Percentiles rank a stretch among this genome's conserved stretches.
phyloP scores from a whole-genome alignment of 2,888 invertebrate species.

The Andrena trimmerana region DNA sequence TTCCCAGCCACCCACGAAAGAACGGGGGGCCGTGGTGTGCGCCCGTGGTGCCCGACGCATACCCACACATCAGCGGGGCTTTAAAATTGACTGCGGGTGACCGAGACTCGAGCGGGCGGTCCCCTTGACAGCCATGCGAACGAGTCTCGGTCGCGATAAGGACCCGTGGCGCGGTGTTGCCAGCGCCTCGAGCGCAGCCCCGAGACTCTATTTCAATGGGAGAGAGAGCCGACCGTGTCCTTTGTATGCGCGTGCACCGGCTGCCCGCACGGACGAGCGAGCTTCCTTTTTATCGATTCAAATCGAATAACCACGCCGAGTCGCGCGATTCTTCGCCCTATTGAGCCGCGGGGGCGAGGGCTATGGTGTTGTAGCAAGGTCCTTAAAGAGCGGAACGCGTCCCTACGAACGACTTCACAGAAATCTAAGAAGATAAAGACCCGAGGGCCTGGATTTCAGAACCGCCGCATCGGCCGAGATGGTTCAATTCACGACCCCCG shows the following conservation, averaged over 20 bases:
- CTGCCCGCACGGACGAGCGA: constrained; percentile 6
- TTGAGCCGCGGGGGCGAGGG: not conserved
- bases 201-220: constrained; percentile 67
- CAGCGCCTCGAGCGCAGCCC: constrained; percentile 60
- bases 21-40: constrained; percentile 40
- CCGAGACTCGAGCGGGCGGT: constrained; percentile 70
- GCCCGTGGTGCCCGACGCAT: constrained; percentile 17
- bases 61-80: constrained; percentile 47
- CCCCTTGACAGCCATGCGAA: constrained; percentile 76
- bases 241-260: constrained; percentile 52
- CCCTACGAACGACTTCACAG: too few relatives aligned
- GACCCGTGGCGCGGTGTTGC: constrained; percentile 75
- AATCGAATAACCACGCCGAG: constrained; percentile 19
- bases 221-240: constrained; percentile 50
- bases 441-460: too few relatives aligned
- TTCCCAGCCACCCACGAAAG: constrained; percentile 60
- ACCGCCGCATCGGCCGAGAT: too few relatives aligned
- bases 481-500: too few relatives aligned
- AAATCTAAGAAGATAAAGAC: too few relatives aligned
- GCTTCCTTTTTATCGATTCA: constrained; percentile 40
- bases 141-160: constrained; percentile 76
- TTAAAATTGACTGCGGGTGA: constrained; percentile 74
- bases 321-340: not conserved
- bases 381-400: not conserved
- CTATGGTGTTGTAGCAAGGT: not conserved